Evolutionary conservation across 2,797 vertebrate genomes (phyloP), one percentile per base, ranked within the genome.

Genomic region (Steatocranus sp.): DNA sequence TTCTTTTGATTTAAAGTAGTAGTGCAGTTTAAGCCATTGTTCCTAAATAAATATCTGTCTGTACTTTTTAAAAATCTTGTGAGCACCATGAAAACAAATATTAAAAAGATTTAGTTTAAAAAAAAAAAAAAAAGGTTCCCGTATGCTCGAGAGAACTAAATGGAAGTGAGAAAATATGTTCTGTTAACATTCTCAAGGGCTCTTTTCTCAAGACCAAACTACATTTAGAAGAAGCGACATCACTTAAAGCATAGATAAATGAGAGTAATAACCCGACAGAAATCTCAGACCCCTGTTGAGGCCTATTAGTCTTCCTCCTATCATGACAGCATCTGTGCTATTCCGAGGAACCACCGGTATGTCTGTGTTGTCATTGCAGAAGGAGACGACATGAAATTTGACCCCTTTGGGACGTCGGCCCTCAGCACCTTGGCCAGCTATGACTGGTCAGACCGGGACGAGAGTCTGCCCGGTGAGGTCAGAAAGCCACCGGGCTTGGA

Each of bases 401-500:
- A 97, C 94, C 96, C 97, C 2, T 98, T 98, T 77, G 97, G 97
- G 93, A 98, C 95, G 78, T 97, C 98, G 41, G 93, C 92, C 38
- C 89, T 96, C 93, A 96, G 97, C 94, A 96, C 96, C 92, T 93
- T 98, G 89, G 91, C 96, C 54, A 97, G 94, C 95, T 98, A 93
- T 76, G 97, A 99, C 93, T 98, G 98, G 97, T 96, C 97, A 11
- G 98, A 98, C 86, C 97, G 95, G 86, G 98, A 98, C 3, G 97
- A 97, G 75, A 46, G 88, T 78, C 78, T 93, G 8, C 93, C 94
- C 25, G 58, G 76, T 82, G 97, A 96, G 86, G 94, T 93, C 94
- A 96, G 91, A 91, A 97, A 95, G 92, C 90, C 93, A 54, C 94
- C 94, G 73, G 91, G 92, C 83, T 84, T 92, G 48, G 97, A 96